These are phyloP conservation scores for Sylvilagus bachmani DNA, from an alignment of 2,113 vertebrate species.

Conservation along the genomic window DNA sequence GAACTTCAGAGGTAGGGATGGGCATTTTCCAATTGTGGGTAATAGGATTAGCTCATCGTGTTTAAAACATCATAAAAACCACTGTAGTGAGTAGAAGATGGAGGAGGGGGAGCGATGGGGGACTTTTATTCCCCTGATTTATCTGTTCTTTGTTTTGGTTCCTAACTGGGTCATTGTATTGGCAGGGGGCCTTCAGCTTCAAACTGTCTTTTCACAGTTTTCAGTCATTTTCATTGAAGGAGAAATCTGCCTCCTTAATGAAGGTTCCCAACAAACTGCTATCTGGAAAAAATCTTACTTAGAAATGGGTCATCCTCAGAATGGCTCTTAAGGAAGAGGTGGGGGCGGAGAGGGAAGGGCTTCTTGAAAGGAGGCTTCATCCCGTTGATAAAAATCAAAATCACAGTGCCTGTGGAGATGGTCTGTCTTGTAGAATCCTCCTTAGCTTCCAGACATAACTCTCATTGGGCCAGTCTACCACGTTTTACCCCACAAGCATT, in stretches of 20 bases:
- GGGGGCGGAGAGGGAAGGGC: not conserved
- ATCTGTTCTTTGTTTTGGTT: constrained; percentile 80
- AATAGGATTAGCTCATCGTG: constrained; percentile 59
- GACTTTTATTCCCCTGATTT: constrained; percentile 66
- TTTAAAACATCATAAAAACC: constrained; percentile 58
- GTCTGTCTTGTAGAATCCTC: not conserved
- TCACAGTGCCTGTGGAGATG: not conserved
- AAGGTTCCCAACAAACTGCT: constrained; percentile 70
- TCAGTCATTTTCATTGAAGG: constrained; percentile 77
- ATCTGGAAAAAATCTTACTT: constrained; percentile 68
- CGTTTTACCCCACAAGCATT: not conserved
- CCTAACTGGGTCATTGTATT: constrained; percentile 81
- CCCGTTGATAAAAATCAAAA: constrained; percentile 19
- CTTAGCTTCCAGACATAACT: not conserved
- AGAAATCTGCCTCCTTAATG: constrained; percentile 75
- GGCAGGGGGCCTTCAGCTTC: constrained; percentile 75
- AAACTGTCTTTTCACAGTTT: constrained; percentile 75
- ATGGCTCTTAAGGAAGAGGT: constrained; percentile 36
- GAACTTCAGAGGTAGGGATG: not conserved
- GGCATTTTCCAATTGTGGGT: constrained; percentile 45
- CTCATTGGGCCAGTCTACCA: not conserved
- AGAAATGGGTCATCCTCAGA: constrained; percentile 81
- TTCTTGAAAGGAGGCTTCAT: constrained; percentile 69
- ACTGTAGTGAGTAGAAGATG: not conserved
- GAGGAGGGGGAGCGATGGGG: not conserved